Base-by-base conservation (phyloP, 1,140 invertebrate genomes). In the Leptopilina clavipes region DNA sequence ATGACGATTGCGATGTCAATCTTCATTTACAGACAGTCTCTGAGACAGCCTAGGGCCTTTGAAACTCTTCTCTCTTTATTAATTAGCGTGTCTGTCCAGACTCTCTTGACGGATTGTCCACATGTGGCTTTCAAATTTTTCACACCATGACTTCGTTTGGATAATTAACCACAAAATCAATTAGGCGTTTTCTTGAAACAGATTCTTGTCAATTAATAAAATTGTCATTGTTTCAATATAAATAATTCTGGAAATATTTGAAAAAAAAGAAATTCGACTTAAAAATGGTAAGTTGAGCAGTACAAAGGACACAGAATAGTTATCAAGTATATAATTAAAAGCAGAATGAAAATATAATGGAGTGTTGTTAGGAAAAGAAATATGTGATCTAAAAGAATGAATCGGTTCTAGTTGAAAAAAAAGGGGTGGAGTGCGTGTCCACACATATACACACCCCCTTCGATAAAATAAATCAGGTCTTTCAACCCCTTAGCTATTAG, bases 1-100 rank as follows among this genome's bases (percentile, higher is more conserved):
- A 86, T 85, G 83, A 86, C 81, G 87, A 88, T 85, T 87, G 83
- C 81, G 71, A 81, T 85, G 86, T 87, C 85, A 86, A 86, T 88
- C 84, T 86, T 88, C 84, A 86, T 87, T 87, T 86, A 31, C 25
- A 79, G 37, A 40, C 76, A 77, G 72, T 79, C 74, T 72, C 74
- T 56, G 72, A 45, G 52, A 74, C 70, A 73, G 37, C 73, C 43
- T 70, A 59, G 72, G 54, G 59, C 72, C 56, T 65, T 70, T 40
- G 59, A 56, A 72, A 25, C 37, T 40, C 37, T 40, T 9, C 9
- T 75, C 73, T 75, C 73, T 81, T 79, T 79, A 80, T 80, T 81
- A 77, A 76, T 80, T 81, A 81, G 54, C 71, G 59, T 78, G 74
- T 75, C 75, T 8, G 22, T 22, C 25, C 25, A 12, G 22, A 12